Evolutionary conservation across 2,113 vertebrate species (phyloP), one percentile per base, ranked within the genome.

Genomic region (Apeltes quadracus): DNA sequence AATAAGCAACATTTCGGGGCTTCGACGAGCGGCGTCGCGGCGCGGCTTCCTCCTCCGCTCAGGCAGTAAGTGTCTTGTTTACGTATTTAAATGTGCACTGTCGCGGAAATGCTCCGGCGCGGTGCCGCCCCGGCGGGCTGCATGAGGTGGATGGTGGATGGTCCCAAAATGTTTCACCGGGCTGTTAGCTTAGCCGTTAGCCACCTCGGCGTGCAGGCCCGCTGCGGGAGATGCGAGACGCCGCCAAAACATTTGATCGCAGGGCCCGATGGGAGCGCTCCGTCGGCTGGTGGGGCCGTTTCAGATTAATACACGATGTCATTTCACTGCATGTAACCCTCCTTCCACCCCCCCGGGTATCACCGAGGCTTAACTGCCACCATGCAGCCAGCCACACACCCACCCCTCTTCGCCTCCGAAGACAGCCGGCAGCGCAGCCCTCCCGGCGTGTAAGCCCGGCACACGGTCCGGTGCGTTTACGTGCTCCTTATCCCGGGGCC

Each of bases 141-240:
- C 78, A 61, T 72, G 84, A 88, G 82, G 85, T 82, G 84, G 89
- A 90, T 78, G 85, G 84, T 81, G 81, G 84, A 91, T 85, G 81
- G 84, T 91, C 86, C 85, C 90, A 81, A 92, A 89, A 88, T 85
- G 83, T 88, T 82, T 84, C 82, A 88, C 84, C 78, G 73, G 69
- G 27, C 25, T n/a, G 87, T 84, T 92, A 92, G 90, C 92, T 83
- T 92, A 90, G 87, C 91, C 44, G 41, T 86, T 92, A 90, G 88
- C 91, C 84, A 82, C 87, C 82, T 90, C 41, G 32, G 32, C 32
- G 63, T 15, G 53, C 46, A 78, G 90, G 91, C 90, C 89, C 14
- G 50, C 50, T 18, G 84, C 73, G 84, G 88, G 79, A 82, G 87
- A 84, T 78, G 79, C 72, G 69, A 81, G 77, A 76, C 72, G 74